These are phyloP conservation scores for Heterotilapia buettikoferi DNA, from an alignment of 2,113 vertebrate species.

Conservation along the genomic window DNA sequence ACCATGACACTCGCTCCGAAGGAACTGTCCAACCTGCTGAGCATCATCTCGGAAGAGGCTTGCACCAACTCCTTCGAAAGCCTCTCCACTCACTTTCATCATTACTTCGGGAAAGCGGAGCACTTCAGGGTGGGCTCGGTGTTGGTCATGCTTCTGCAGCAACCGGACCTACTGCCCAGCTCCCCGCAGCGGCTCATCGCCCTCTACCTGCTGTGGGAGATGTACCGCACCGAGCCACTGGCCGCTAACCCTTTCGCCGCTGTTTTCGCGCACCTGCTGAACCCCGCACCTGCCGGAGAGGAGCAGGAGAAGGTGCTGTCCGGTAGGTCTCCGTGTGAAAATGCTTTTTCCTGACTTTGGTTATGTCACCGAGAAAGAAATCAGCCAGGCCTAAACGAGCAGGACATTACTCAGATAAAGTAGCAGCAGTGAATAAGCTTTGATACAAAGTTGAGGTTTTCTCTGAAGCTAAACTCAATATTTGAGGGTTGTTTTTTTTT, in stretches of 20 bases:
- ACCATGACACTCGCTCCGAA: conserved; percentile 91
- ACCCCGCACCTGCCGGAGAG: conserved; percentile 80
- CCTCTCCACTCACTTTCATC: conserved; percentile 92
- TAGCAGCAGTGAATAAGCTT: not conserved
- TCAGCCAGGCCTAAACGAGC: not conserved
- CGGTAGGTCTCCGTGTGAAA: conserved; percentile 64
- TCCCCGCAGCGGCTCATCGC: conserved; percentile 93
- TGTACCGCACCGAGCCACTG: conserved; percentile 97
- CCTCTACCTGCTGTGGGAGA: conserved; percentile 98
- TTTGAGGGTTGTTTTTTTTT: not conserved
- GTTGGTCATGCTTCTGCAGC: conserved; percentile 92
- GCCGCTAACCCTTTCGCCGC: conserved; percentile 96
- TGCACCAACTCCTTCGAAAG: conserved; percentile 90
- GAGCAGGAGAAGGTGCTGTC: conserved; percentile 86
- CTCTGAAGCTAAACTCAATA: not conserved
- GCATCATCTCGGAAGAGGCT: conserved; percentile 94
- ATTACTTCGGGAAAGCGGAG: conserved; percentile 92
- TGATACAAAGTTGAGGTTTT: not conserved
- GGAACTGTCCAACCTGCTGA: conserved; percentile 90
- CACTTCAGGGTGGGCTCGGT: conserved; percentile 94
- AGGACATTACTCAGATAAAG: not conserved
- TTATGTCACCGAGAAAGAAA: not conserved
- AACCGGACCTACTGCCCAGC: conserved; percentile 92
- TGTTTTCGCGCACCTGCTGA: conserved; percentile 94
- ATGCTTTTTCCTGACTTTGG: not conserved